Conservation (phyloP, 2,797 vertebrate genomes). For the Clarias platycephalus region DNA sequence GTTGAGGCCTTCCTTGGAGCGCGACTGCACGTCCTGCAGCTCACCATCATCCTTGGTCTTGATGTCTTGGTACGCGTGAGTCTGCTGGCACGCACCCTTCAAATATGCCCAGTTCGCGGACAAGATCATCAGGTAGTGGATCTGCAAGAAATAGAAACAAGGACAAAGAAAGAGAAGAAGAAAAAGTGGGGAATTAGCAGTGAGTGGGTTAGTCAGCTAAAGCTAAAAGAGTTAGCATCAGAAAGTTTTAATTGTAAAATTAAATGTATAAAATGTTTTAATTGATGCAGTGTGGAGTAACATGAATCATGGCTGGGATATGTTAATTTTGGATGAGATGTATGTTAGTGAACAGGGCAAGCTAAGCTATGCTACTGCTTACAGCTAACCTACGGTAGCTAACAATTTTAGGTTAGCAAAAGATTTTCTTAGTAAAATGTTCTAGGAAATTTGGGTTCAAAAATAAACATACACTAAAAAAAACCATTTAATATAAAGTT, state of each 20-base stretch:
- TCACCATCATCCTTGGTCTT: constrained; percentile 98
- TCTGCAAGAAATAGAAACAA: constrained; percentile 76
- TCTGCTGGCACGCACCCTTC: constrained; percentile 95
- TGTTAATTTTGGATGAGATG: not conserved
- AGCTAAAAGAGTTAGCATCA: constrained; percentile 70
- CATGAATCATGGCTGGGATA: constrained; percentile 1
- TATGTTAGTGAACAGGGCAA: constrained; percentile 15
- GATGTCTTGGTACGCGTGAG: constrained; percentile 97
- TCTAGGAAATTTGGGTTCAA: not conserved
- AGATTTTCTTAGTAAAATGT: not conserved
- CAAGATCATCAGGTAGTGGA: constrained; percentile 99
- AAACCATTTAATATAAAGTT: not conserved
- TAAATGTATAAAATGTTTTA: not conserved
- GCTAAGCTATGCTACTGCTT: not conserved
- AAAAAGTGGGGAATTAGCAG: constrained; percentile 82
- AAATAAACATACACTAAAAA: not conserved
- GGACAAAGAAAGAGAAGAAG: constrained; percentile 75
- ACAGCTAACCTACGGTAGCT: not conserved
- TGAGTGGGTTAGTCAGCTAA: constrained; percentile 84
- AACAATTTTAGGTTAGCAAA: not conserved
- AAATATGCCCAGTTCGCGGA: constrained; percentile 99
- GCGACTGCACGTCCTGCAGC: constrained; percentile 94
- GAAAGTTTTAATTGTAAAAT: not conserved
- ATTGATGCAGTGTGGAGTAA: constrained; percentile 14
- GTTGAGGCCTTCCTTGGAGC: constrained; percentile 99